Conservation (phyloP, 2,797 vertebrate genomes). For the Fundulus diaphanus region DNA sequence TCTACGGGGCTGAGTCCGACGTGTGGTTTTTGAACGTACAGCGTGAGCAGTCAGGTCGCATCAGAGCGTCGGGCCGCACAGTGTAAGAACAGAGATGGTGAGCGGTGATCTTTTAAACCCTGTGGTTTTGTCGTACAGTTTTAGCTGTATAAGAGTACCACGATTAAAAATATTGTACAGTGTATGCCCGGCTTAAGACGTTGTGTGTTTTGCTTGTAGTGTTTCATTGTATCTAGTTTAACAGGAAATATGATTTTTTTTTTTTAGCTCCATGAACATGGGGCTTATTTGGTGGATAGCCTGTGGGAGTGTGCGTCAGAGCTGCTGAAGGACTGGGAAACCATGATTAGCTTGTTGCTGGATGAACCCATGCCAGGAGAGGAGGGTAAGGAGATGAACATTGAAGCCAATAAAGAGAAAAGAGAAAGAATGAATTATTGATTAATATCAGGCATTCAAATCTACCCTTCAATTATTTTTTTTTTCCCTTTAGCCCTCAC, state of each 20-base stretch:
- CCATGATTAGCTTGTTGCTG: slow-evolving; percentile 95
- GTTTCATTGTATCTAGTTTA: not conserved
- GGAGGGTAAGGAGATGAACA: slow-evolving; percentile 83
- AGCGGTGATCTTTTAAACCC: no score
- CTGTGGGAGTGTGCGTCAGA: slow-evolving; percentile 97
- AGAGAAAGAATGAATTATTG: not conserved
- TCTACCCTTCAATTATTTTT: slow-evolving; percentile 13
- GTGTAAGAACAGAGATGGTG: no score
- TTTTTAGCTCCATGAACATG: slow-evolving; percentile 93
- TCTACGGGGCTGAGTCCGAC: no score
- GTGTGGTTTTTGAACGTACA: no score
- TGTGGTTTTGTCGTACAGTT: no score
- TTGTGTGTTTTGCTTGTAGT: not conserved
- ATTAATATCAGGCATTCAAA: not conserved
- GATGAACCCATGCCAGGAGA: slow-evolving; percentile 94
- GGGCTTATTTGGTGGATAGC: slow-evolving; percentile 97
- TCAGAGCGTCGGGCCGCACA: no score
- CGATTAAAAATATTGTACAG: no score
- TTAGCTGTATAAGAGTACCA: no score
- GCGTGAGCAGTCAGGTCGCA: no score
- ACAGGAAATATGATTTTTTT: slow-evolving; percentile 7
- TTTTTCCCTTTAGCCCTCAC: slow-evolving; percentile 84
- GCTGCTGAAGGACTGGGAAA: slow-evolving; percentile 98
- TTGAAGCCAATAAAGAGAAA: not conserved
- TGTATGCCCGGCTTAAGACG: no score